Conservation (phyloP, 2,113 vertebrate species). For the Plotosus lineatus region DNA sequence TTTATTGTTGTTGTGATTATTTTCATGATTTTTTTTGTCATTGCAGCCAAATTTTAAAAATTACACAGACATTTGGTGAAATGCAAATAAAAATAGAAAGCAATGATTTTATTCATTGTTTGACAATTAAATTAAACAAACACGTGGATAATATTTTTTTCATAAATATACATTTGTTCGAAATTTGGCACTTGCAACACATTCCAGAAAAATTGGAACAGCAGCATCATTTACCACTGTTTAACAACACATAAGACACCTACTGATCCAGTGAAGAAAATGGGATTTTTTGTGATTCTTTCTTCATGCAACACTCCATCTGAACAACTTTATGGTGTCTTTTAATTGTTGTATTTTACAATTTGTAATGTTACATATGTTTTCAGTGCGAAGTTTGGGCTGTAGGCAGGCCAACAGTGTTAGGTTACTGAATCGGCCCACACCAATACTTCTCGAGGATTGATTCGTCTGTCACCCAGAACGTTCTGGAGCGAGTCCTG, state of each 20-base stretch:
- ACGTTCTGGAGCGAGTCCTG: no score
- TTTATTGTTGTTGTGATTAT: no score
- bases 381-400: neutral
- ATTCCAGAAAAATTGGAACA: neutral
- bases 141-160: neutral
- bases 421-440: no score
- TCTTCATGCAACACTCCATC: neutral
- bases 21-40: no score
- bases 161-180: neutral
- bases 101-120: neutral
- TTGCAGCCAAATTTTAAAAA: neutral
- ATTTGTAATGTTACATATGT: neutral
- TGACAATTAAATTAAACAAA: neutral
- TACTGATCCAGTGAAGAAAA: neutral
- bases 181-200: neutral
- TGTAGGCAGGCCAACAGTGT: neutral
- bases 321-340: neutral
- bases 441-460: no score
- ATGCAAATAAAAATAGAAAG: neutral
- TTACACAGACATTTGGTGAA: neutral
- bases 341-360: neutral
- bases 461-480: no score
- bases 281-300: no score
- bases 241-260: neutral
- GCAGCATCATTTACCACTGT: neutral